Base-by-base conservation (phyloP, 1,140 invertebrate species). In the Bombus soroeensis region DNA sequence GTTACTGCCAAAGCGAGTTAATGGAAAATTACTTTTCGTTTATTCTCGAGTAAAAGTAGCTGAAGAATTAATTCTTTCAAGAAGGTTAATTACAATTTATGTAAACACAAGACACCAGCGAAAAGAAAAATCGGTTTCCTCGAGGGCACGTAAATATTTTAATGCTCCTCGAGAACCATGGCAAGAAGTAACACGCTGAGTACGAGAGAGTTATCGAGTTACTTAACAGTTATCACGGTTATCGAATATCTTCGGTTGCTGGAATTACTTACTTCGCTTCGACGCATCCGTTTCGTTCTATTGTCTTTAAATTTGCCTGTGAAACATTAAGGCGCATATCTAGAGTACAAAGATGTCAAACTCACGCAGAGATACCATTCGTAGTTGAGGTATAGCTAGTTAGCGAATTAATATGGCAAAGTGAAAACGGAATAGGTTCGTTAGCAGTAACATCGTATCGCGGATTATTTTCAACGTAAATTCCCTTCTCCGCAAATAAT, bases 381-480 rank as follows among this genome's bases (percentile, higher is more conserved):
- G 5, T 39, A 64, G 41, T 22, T 10, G 25, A 32, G 15, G 25
- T 41, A 18, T 13, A 37, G 9, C 28, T 76, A 47, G 72, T 83
- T 83, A 76, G 32, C 13, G 41, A 10, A 32, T 83, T 32, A 76
- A 83, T 18, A 32, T 39, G 25, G 32, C 13, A 82, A 59, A 47
- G n/a, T 25, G 62, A 47, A 25, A 64, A 34, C n/a, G n/a, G 18
- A 41, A n/a, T 22, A 13, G 59, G 25, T 37, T 66, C 41, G 15
- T 47, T 39, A 47, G 22, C 1, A n/a, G 53, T 32, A 15, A n/a
- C 71, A 39, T 32, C 25, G n/a, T 75, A 72, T 73, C 34, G n/a
- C 9, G 41, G 47, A 53, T 68, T 76, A 75, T 83, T 43, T 76
- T 59, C 72, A 39, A 83, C 25, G 81, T n/a, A 37, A 76, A 83